Conservation (phyloP, 2,797 vertebrate species). For the Cyclopterus lumpus region DNA sequence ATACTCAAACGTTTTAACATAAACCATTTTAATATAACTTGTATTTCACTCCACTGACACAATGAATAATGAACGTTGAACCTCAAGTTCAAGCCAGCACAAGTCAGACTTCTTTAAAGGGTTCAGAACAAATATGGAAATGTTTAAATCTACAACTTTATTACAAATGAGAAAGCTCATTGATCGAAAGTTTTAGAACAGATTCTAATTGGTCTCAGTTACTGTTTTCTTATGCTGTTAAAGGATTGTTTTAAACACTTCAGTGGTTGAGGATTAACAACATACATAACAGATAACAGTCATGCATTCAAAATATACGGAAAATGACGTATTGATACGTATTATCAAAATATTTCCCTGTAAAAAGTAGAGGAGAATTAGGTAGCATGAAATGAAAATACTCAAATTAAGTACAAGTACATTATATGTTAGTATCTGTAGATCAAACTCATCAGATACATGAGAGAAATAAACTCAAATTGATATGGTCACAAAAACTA, state of each 20-base stretch:
- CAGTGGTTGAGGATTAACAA: not conserved
- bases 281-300: not conserved
- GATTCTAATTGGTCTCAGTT: not conserved
- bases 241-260: not conserved
- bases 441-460: conserved; percentile 12
- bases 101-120: not conserved
- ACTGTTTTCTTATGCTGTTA: not conserved
- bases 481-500: conserved; percentile 18
- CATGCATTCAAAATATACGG: not conserved
- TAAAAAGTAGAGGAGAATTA: not conserved
- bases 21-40: not conserved
- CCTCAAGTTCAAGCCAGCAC: not conserved
- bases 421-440: not conserved
- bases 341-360: not conserved
- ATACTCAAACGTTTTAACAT: not conserved
- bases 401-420: not conserved
- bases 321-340: not conserved
- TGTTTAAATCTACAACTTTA: not conserved
- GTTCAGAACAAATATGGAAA: not conserved
- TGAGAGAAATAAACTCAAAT: conserved; percentile 21
- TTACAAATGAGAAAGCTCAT: not conserved
- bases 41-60: not conserved
- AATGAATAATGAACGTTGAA: not conserved
- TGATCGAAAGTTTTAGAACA: not conserved
- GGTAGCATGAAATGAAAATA: not conserved